phyloP scores from a whole-genome alignment of 2,113 vertebrate genomes.

The Saimiri boliviensis region DNA sequence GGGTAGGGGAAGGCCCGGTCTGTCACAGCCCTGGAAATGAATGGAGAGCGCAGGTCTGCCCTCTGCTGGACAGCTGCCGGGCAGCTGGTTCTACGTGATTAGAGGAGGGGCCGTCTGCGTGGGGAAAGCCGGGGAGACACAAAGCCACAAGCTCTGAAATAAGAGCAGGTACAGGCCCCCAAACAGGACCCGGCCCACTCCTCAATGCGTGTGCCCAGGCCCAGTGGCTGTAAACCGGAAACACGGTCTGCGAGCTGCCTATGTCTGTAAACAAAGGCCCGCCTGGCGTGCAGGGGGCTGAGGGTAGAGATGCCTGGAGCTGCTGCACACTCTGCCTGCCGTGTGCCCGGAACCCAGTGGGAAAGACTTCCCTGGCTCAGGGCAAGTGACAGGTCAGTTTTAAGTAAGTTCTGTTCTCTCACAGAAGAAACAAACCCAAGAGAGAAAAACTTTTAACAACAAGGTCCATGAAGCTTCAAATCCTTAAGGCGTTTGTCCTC shows the following conservation, averaged over 20 bases:
- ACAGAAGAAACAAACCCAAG: conserved; percentile 69
- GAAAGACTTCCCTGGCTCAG: neutral
- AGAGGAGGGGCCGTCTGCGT: neutral
- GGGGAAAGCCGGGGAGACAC: neutral
- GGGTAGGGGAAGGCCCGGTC: neutral
- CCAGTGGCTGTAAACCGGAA: conserved; percentile 49
- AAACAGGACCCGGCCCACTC: neutral
- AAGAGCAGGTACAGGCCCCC: neutral
- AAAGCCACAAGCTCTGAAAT: neutral
- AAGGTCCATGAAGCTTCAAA: conserved; percentile 76
- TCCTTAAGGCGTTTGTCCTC: conserved; percentile 83
- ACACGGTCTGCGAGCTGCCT: conserved; percentile 27
- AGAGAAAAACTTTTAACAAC: conserved; percentile 6
- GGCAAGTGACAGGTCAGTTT: conserved; percentile 43
- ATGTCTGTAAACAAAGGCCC: conserved; percentile 63
- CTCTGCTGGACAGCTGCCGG: neutral
- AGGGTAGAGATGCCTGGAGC: conserved; percentile 17
- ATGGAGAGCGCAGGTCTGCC: neutral
- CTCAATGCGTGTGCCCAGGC: neutral
- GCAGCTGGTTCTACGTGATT: neutral
- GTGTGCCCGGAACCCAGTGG: neutral
- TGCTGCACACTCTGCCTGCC: neutral
- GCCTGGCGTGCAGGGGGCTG: neutral
- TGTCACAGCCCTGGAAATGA: neutral
- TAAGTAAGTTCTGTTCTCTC: conserved; percentile 54